Base-by-base conservation (phyloP, 2,888 invertebrate genomes). In the Rhorus exstirpatorius region DNA sequence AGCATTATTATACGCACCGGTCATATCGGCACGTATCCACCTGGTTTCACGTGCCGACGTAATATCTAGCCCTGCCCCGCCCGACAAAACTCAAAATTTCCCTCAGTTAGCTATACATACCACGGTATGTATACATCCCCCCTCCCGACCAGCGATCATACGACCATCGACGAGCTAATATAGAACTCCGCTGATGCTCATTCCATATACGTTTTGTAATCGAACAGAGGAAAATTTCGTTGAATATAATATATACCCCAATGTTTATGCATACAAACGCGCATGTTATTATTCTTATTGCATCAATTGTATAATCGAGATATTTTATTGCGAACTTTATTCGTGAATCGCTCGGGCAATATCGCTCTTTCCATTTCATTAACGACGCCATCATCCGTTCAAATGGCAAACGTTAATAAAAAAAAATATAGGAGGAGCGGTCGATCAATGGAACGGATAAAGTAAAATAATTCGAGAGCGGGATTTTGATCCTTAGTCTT, bases 221-320 rank as follows among this genome's bases (percentile, higher is more conserved):
- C 14, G 44, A 19, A 80, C 80, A 55, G 14, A 86, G 88, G 85
- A 86, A 87, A 89, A 71, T 49, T 88, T 88, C 87, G 85, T 86
- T 85, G 87, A 88, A 89, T n/a, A n/a, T n/a, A 90, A 88, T 89
- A 87, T 83, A 85, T 12, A n/a, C n/a, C n/a, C 53, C 86, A 81
- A 89, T 90, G 88, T 89, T 90, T 89, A 88, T 90, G 88, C 89
- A 88, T 89, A 90, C 87, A 86, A 8, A 88, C 88, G 89, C 88
- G 87, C 89, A 88, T 87, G 85, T 85, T 84, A 89, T 90, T 90
- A 89, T 87, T 88, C 87, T 88, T 88, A 87, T 85, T 86, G 84
- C 76, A 82, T 75, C 78, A 26, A 80, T 71, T 74, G 21, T 44
- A 53, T 60, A 65, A 38, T 38, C 26, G 41, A 38, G 58, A 53